Conservation (phyloP, 30 jellyfish, hydroid and myxozoan species). For the Hydractinia symbiolongicarpus region DNA sequence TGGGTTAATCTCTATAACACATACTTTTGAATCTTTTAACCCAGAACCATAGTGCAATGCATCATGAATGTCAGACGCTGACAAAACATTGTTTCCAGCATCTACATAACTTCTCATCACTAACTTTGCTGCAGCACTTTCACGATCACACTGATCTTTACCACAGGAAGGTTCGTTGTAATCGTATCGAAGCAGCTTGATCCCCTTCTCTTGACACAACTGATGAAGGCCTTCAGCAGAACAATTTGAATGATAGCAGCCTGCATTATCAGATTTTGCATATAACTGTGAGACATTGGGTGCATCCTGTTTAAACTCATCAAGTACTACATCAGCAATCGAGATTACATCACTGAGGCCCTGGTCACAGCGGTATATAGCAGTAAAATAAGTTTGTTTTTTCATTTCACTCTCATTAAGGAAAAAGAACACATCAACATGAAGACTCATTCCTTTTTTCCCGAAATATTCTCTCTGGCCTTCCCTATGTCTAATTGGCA, state of each 20-base stretch:
- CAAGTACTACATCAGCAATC: constrained; percentile 11
- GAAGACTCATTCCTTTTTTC: constrained; percentile 20
- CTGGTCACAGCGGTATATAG: constrained; percentile 26
- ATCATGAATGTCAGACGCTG: not conserved
- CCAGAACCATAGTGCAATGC: constrained; percentile 23
- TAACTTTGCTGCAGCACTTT: constrained; percentile 20
- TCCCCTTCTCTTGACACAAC: constrained; percentile 7
- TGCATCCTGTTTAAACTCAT: constrained; percentile 14
- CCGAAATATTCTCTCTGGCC: constrained; percentile 9
- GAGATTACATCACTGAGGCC: constrained; percentile 1
- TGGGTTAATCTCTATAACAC: constrained; percentile 4
- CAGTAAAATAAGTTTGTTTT: not conserved
- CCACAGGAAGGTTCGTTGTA: constrained; percentile 26
- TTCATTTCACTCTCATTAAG: no score
- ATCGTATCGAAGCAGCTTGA: constrained; percentile 4
- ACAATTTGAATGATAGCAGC: not conserved
- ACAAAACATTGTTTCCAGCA: constrained; percentile 15
- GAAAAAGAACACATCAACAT: no score
- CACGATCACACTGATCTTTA: constrained; percentile 30
- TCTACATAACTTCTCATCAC: constrained; percentile 16
- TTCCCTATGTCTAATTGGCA: not conserved
- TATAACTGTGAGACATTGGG: not conserved
- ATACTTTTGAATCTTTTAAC: constrained; percentile 7
- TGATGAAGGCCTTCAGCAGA: constrained; percentile 1
- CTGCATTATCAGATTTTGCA: constrained; percentile 14